Conservation (phyloP, 2,797 vertebrate genomes). For the Amphiprion clarkii region DNA sequence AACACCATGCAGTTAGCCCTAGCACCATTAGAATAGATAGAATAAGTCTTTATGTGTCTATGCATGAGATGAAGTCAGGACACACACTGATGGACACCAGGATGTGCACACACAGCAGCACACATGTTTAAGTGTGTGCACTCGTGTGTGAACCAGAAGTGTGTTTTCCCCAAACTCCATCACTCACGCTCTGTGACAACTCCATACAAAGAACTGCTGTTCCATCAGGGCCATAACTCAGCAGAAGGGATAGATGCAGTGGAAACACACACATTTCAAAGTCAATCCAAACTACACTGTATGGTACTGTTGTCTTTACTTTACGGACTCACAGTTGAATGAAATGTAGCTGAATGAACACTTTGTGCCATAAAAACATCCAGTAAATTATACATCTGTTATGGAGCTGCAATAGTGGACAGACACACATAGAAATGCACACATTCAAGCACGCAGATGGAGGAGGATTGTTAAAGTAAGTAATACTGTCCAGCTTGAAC, state of each 20-base stretch:
- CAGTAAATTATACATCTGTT: constrained; percentile 29
- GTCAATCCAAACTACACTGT: constrained; percentile 43
- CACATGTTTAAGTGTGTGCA: constrained; percentile 36
- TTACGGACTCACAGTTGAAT: constrained; percentile 30
- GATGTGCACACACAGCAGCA: neutral
- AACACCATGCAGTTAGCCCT: neutral
- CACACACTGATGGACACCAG: constrained; percentile 9
- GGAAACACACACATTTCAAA: constrained; percentile 49
- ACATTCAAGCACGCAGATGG: neutral
- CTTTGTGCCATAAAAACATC: constrained; percentile 44
- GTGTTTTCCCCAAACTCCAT: constrained; percentile 53
- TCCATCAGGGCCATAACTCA: constrained; percentile 58
- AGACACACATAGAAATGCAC: neutral
- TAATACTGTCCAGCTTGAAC: constrained; percentile 28
- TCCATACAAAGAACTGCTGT: constrained; percentile 67
- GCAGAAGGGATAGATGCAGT: constrained; percentile 44
- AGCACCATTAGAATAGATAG: neutral
- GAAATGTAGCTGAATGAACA: constrained; percentile 44
- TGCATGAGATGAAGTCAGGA: constrained; percentile 1
- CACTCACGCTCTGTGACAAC: constrained; percentile 63
- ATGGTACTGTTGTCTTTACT: constrained; percentile 21
- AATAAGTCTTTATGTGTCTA: neutral
- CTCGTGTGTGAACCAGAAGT: constrained; percentile 27
- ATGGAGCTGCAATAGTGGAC: constrained; percentile 20
- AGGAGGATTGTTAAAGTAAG: constrained; percentile 26